Base-by-base conservation (phyloP, 2,113 vertebrate genomes). In the Nycticebus coucang region DNA sequence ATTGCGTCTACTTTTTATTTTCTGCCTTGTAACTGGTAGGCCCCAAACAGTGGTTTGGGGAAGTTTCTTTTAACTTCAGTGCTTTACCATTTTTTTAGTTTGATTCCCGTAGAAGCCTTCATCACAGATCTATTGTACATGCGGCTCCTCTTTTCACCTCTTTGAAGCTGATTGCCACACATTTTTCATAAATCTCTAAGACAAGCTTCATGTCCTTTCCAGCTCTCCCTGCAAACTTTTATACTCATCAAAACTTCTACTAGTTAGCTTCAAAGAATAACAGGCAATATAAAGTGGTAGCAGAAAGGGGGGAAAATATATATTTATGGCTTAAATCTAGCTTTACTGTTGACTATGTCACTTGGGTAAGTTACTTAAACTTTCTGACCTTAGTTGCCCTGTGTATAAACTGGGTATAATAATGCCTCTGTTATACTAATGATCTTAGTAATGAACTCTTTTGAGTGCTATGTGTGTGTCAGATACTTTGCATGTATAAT, bases 71-170 rank as follows among this genome's bases (percentile, higher is more conserved):
- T 45, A n/a, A 35, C 5, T 33, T 2, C 30, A 17, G 14, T 0
- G 33, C 10, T 81, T 33, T 15, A 6, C 22, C 5, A 0, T 53
- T 22, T 60, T 60, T 26, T 66, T 10, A 7, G 71, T 89, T 55
- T 7, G 1, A 30, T 37, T 35, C 37, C 55, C 60, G 35, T 0
- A 71, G 90, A 68, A 72, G 66, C 5, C 11, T 45, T 81, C 37
- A 14, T 8, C 35, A n/a, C 50, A 30, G 37, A n/a, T 33, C 4
- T 2, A 0, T 35, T 19, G 28, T 3, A 7, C 0, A 1, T 17
- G 33, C 14, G 21, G 7, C 17, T 45, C 37, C 1, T 50, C 81
- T 75, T 55, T 14, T 22, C 11, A 21, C 37, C 5, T 78, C 53
- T 87, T 57, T 78, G 62, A 87, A 75, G 30, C 83, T 35, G 57